Conservation (phyloP, 1,140 invertebrate species). For the Drosophila bifasciata region DNA sequence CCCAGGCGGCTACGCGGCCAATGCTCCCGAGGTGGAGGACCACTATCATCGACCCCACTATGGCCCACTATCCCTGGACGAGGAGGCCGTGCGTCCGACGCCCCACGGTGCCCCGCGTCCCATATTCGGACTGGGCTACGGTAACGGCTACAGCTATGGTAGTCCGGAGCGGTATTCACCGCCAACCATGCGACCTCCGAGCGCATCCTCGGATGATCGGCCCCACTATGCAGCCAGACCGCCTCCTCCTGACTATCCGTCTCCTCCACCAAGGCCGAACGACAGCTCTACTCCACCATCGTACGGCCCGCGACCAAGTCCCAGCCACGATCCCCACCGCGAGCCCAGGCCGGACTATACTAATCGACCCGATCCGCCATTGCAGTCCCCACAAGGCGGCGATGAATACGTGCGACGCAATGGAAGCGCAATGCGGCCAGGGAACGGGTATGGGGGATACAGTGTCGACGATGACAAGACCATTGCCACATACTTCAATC, state of each 20-base stretch:
- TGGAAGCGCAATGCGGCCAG: constrained; percentile 61
- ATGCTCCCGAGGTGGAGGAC: constrained; percentile 74
- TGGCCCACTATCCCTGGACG: constrained; percentile 27
- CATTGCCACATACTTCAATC: constrained; percentile 83
- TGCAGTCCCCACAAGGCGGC: constrained; percentile 28
- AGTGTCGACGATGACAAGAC: constrained; percentile 70
- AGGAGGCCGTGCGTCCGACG: constrained; percentile 48
- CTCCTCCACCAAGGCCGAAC: constrained; percentile 43
- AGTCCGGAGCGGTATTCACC: constrained; percentile 71
- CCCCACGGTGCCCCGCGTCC: constrained; percentile 69
- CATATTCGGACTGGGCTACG: constrained; percentile 78
- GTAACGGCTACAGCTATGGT: constrained; percentile 83
- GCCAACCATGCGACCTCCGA: constrained; percentile 57
- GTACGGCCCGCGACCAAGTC: constrained; percentile 57
- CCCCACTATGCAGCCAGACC: constrained; percentile 57
- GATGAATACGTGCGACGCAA: constrained; percentile 75
- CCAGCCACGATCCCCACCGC: constrained; percentile 49
- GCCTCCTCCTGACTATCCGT: constrained; percentile 39
- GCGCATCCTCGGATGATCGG: constrained; percentile 39
- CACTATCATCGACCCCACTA: constrained; percentile 68
- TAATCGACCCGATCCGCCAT: constrained; percentile 74
- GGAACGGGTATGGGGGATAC: constrained; percentile 57
- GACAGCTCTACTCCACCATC: constrained; percentile 46
- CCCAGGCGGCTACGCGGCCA: constrained; percentile 79
- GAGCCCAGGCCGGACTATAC: constrained; percentile 74